These are phyloP conservation scores for Antheraea pernyi DNA, from an alignment of 1,140 invertebrate genomes.

Conservation along the genomic window DNA sequence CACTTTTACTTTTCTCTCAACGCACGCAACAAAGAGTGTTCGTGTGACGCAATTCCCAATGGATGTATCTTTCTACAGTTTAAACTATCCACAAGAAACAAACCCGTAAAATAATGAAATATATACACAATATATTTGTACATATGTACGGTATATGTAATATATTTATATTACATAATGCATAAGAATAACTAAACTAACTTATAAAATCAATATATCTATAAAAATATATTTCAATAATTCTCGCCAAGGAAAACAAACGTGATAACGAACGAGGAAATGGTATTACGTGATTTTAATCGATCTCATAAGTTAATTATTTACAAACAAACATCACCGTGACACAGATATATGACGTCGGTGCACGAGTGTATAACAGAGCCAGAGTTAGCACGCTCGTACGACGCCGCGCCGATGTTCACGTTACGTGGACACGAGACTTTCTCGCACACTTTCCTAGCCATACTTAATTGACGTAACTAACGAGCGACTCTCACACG, in stretches of 20 bases:
- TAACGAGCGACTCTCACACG: conserved; percentile 69
- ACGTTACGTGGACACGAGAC: conserved; percentile 61
- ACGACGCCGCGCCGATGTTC: conserved; percentile 20
- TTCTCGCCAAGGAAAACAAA: conserved; percentile 11
- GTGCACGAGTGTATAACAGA: conserved; percentile 18
- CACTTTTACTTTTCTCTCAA: conserved; percentile 73
- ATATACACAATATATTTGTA: too few species aligned
- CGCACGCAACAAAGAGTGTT: neutral
- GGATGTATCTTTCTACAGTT: neutral
- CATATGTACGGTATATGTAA: too few species aligned
- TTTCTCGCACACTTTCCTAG: conserved; percentile 74
- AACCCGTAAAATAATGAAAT: too few species aligned
- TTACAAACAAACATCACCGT: conserved; percentile 68
- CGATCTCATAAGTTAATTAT: conserved; percentile 46
- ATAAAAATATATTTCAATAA: neutral
- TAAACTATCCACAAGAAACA: too few species aligned
- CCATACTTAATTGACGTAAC: conserved; percentile 75
- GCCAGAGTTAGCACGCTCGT: conserved; percentile 40
- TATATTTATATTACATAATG: neutral
- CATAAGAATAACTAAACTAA: conserved; percentile 6
- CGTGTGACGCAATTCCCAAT: neutral
- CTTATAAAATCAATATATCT: neutral
- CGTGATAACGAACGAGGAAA: conserved; percentile 31
- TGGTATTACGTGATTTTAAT: conserved; percentile 38
- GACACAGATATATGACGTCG: conserved; percentile 50